A percentile compares a stretch with the other conserved stretches of the same genome.
Evolutionary conservation across 2,888 invertebrate species (phyloP).

Genomic region (Seladonia tumulorum): DNA sequence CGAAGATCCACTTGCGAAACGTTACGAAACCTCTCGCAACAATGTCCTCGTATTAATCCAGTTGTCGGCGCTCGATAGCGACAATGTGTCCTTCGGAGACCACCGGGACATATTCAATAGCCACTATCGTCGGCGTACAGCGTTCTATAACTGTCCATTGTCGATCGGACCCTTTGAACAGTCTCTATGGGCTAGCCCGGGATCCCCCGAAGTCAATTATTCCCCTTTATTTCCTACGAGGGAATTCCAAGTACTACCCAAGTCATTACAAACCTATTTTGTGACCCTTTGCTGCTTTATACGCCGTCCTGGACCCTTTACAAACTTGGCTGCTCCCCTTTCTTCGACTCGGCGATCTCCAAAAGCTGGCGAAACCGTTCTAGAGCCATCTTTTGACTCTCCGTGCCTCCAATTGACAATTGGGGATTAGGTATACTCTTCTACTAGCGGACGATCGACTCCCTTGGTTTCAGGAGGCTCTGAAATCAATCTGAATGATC

Average conservation of each 20-base stretch:
- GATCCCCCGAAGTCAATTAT: background rate
- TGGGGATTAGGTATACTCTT: background rate
- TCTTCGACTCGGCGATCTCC: background rate
- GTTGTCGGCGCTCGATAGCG: background rate
- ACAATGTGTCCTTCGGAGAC: background rate
- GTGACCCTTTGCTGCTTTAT: background rate
- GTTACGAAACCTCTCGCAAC: background rate
- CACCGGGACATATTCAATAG: background rate
- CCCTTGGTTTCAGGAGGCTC: background rate
- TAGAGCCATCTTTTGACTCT: background rate
- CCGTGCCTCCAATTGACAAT: background rate
- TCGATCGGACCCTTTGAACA: background rate
- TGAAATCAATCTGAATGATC: background rate
- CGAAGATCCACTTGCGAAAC: background rate
- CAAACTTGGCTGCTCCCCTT: background rate
- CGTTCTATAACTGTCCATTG: background rate
- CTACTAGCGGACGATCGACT: background rate
- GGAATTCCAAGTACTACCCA: background rate
- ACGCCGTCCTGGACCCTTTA: background rate
- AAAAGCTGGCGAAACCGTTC: background rate
- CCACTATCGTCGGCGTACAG: background rate
- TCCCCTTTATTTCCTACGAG: constrained; percentile 2
- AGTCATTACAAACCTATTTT: background rate
- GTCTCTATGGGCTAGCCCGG: background rate
- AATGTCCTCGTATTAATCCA: background rate